Evolutionary conservation across 37 sponge, comb jelly and placozoan species (phyloP).

Genomic region (Tethya wilhelma): DNA sequence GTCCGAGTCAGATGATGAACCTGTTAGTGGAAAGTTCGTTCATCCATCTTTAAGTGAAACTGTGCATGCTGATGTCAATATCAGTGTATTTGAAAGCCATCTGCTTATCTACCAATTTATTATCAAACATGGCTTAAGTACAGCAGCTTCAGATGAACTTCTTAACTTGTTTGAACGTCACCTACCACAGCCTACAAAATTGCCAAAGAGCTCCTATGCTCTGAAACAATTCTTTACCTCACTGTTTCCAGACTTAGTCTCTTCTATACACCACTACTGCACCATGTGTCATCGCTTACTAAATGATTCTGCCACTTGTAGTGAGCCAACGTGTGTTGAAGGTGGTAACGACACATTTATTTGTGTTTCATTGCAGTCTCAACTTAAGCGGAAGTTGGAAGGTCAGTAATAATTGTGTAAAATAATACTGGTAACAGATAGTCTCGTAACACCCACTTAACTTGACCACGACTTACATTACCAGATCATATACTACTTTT

Average conservation of each 20-base stretch:
- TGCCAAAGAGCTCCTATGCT: background rate
- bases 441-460: too few relatives aligned
- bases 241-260: background rate
- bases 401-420: background rate
- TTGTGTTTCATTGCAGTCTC: background rate
- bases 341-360: background rate
- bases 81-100: constrained; percentile 1
- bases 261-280: background rate
- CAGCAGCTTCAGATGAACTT: background rate
- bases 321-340: background rate
- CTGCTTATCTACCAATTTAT: background rate
- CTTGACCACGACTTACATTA: too few relatives aligned
- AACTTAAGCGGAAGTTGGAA: background rate
- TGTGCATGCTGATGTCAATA: background rate
- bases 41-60: background rate
- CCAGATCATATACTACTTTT: background rate
- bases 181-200: background rate
- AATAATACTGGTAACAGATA: background rate
- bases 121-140: background rate
- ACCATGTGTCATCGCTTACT: background rate
- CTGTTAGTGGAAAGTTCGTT: background rate
- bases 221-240: background rate
- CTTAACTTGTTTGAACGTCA: background rate
- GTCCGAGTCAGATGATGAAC: background rate
- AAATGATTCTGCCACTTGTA: background rate